These are phyloP conservation scores for Eupristina koningsbergeri DNA, from an alignment of 1,140 invertebrate species.

Conservation along the genomic window DNA sequence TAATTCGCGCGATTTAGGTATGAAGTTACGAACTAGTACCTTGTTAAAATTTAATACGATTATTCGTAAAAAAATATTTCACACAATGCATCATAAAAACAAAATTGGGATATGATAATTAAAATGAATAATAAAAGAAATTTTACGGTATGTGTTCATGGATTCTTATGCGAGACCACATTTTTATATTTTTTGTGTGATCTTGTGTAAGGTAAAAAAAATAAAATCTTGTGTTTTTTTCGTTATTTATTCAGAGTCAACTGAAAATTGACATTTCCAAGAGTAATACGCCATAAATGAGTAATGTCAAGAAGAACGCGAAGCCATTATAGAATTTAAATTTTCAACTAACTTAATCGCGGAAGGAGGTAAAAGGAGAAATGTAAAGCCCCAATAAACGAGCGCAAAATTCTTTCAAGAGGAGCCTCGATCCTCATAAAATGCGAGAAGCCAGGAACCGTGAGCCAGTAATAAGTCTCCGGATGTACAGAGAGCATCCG, in stretches of 20 bases:
- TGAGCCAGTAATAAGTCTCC: slow-evolving; percentile 35
- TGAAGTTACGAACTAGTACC: no score
- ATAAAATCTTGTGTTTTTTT: background rate
- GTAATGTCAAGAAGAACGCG: background rate
- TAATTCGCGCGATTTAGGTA: no score
- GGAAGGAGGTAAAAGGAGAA: background rate
- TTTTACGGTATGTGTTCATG: no score
- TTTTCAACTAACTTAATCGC: background rate
- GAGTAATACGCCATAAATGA: slow-evolving; percentile 7
- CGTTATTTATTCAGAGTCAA: slow-evolving; percentile 1
- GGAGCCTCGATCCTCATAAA: background rate
- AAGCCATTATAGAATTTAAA: slow-evolving; percentile 14
- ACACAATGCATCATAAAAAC: no score
- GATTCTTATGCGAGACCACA: no score
- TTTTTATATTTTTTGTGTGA: background rate
- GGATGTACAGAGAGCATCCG: background rate
- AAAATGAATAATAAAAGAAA: no score
- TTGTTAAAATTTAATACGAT: no score
- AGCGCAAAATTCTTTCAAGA: slow-evolving; percentile 27
- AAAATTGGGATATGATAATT: no score
- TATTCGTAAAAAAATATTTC: no score
- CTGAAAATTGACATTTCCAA: background rate
- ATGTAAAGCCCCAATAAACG: slow-evolving; percentile 13
- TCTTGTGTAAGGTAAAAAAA: background rate
- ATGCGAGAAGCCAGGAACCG: slow-evolving; percentile 2